Percentiles rank a stretch among this genome's conserved stretches.
Evolutionary conservation across 1,140 invertebrate species (phyloP).

Genomic region (Nebria ingens): DNA sequence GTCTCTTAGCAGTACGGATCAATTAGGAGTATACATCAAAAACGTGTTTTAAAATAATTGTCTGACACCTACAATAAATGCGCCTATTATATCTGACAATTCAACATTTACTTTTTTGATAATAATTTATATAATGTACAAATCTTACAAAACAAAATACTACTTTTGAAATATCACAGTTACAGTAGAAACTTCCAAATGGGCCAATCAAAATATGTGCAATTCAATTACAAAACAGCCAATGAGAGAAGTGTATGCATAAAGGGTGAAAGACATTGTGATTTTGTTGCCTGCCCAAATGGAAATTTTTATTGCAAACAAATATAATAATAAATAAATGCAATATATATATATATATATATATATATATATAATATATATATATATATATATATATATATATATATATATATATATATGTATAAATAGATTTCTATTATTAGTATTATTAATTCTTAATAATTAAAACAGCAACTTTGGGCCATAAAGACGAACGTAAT

Average conservation of each 20-base stretch:
- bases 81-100: neutral
- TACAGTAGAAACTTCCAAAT: constrained; percentile 7
- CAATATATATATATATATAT: no score
- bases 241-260: neutral
- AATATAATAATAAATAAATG: neutral
- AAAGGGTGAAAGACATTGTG: no score
- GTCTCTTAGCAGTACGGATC: neutral
- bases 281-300: neutral
- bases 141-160: neutral
- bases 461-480: no score
- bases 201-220: neutral
- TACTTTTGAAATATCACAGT: constrained; percentile 7
- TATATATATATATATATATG: no score
- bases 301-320: constrained; percentile 5
- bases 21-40: neutral
- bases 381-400: no score
- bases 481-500: no score
- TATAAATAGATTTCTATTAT: no score
- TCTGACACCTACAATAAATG: neutral
- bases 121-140: neutral
- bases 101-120: neutral
- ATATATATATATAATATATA: no score
- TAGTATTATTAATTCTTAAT: no score
- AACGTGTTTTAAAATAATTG: neutral
- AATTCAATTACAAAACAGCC: neutral